A percentile compares a stretch with the other conserved stretches of the same genome.
Conservation (phyloP, 2,113 vertebrate genomes). For the Cebidichthys violaceus region DNA sequence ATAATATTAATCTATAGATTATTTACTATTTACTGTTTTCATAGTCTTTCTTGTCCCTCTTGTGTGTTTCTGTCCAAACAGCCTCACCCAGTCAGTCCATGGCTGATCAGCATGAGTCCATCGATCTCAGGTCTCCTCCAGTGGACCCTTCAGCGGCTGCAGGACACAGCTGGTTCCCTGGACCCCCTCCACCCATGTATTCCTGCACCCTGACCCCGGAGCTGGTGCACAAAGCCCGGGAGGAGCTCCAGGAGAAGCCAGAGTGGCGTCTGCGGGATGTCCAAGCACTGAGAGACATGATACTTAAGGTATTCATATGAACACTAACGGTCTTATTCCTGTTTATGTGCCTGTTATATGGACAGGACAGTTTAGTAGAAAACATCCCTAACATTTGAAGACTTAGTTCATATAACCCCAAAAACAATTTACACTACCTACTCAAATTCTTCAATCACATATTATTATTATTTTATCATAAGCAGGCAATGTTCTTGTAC, state of each 20-base stretch:
- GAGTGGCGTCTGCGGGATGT: slow-evolving; percentile 96
- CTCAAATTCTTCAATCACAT: not conserved
- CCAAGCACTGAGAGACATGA: slow-evolving; percentile 97
- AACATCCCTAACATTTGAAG: not conserved
- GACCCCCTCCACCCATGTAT: slow-evolving; percentile 85
- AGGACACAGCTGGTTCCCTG: slow-evolving; percentile 79
- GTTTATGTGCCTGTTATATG: not conserved
- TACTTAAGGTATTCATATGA: slow-evolving; percentile 83
- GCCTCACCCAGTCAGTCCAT: slow-evolving; percentile 81
- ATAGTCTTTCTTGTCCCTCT: not conserved
- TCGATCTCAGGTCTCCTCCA: slow-evolving; percentile 83
- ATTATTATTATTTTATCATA: not conserved
- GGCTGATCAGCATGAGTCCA: slow-evolving; percentile 91
- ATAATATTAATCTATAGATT: too few species aligned
- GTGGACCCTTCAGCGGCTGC: slow-evolving; percentile 78
- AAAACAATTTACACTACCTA: not conserved
- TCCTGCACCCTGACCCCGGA: slow-evolving; percentile 91
- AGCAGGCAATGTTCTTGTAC: not conserved
- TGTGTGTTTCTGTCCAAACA: slow-evolving; percentile 32
- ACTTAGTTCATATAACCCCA: not conserved
- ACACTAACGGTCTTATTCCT: not conserved
- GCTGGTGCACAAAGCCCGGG: slow-evolving; percentile 93
- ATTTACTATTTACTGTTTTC: not conserved
- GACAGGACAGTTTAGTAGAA: not conserved
- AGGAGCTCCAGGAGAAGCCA: slow-evolving; percentile 97